Evolutionary conservation across 1,140 invertebrate species (phyloP).

Genomic region (Ceratina australensis): DNA sequence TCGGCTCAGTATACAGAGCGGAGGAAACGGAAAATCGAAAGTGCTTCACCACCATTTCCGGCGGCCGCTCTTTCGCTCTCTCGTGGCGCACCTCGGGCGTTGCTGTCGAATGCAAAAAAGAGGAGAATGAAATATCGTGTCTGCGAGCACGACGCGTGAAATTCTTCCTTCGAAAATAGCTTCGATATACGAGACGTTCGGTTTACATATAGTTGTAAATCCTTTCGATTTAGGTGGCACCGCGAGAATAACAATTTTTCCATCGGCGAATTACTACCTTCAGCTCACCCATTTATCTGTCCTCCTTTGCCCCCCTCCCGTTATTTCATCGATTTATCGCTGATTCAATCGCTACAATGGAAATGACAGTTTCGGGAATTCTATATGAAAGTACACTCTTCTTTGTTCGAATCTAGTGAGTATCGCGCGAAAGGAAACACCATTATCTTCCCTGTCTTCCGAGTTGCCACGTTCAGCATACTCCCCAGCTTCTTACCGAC

Average conservation of each 20-base stretch:
- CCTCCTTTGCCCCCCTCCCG: background rate
- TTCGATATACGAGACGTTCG: conserved; percentile 33
- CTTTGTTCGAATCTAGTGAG: background rate
- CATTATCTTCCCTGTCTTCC: background rate
- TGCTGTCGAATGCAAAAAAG: conserved; percentile 62
- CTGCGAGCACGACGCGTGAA: conserved; percentile 46
- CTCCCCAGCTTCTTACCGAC: conserved; percentile 18
- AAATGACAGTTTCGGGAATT: conserved; percentile 1
- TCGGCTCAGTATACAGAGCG: conserved; percentile 4
- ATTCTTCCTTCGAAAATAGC: conserved; percentile 44
- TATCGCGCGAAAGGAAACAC: conserved; percentile 6
- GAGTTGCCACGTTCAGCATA: conserved; percentile 24
- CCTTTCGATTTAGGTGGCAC: conserved; percentile 28
- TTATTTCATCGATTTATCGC: background rate
- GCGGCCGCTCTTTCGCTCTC: conserved; percentile 3
- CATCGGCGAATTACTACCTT: background rate
- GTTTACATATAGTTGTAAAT: conserved; percentile 22
- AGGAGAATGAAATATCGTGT: conserved; percentile 57
- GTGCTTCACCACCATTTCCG: conserved; percentile 50
- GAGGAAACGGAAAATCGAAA: conserved; percentile 58
- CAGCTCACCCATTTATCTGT: too few relatives aligned
- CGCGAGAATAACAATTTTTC: conserved; percentile 37
- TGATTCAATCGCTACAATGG: background rate
- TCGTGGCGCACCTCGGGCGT: conserved; percentile 11
- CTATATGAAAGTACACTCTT: background rate